A percentile compares a stretch with the other conserved stretches of the same genome.
Evolutionary conservation across 1,140 invertebrate species (phyloP).

Genomic region (Sycobia sp.): DNA sequence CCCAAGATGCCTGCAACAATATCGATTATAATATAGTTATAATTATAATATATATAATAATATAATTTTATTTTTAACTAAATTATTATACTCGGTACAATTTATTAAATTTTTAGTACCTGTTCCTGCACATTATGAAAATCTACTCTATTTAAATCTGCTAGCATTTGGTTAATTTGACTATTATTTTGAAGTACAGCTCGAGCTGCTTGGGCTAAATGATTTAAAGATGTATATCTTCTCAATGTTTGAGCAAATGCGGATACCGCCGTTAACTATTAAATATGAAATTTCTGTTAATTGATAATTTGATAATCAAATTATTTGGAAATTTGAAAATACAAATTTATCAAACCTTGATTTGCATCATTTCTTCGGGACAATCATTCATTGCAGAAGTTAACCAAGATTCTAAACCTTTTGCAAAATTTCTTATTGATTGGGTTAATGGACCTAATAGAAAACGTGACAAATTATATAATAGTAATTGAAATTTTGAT

Average conservation of each 20-base stretch:
- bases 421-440: slow-evolving; percentile 91
- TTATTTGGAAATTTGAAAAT: not conserved
- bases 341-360: slow-evolving; percentile 69
- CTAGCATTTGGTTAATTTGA: slow-evolving; percentile 96
- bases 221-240: slow-evolving; percentile 97
- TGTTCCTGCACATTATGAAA: slow-evolving; percentile 93
- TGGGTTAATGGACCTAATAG: slow-evolving; percentile 83
- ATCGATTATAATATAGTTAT: not conserved
- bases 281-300: not conserved
- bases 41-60: too few species aligned
- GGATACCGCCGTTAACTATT: slow-evolving; percentile 75
- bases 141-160: slow-evolving; percentile 95
- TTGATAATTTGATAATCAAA: not conserved
- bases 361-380: slow-evolving; percentile 80
- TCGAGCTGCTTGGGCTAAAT: slow-evolving; percentile 93
- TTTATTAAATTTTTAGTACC: slow-evolving; percentile 54
- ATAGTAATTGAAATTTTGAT: not conserved
- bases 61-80: too few species aligned
- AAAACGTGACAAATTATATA: not conserved
- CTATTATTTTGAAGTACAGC: slow-evolving; percentile 94
- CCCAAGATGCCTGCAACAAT: slow-evolving; percentile 82
- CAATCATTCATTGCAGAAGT: slow-evolving; percentile 85
- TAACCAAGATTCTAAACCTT: slow-evolving; percentile 87
- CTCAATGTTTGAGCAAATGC: slow-evolving; percentile 94
- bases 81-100: too few species aligned